Evolutionary conservation across 2,113 vertebrate species (phyloP).

Genomic region (Xenopus borealis): DNA sequence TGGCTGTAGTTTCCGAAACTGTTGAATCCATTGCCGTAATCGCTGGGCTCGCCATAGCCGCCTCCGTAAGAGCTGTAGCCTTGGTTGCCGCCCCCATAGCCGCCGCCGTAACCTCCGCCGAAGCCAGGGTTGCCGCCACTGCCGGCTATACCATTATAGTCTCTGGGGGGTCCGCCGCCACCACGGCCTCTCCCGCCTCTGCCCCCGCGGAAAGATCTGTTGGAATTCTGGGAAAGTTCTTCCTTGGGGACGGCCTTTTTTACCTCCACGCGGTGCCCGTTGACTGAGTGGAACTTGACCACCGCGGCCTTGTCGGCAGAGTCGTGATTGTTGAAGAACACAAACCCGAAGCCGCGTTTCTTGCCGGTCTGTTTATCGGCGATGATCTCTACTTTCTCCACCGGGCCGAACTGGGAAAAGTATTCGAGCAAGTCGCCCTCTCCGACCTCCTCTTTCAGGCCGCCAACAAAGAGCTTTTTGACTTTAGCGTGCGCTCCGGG

Average conservation of each 20-base stretch:
- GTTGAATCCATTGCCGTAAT: slow-evolving; percentile 86
- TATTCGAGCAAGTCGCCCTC: slow-evolving; percentile 83
- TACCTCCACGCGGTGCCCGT: slow-evolving; percentile 88
- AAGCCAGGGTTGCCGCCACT: slow-evolving; percentile 75
- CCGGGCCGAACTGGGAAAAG: slow-evolving; percentile 86
- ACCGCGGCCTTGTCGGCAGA: slow-evolving; percentile 91
- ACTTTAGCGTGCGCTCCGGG: slow-evolving; percentile 91
- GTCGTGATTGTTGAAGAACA: slow-evolving; percentile 90
- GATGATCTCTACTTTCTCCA: slow-evolving; percentile 70
- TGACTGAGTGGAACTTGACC: slow-evolving; percentile 88
- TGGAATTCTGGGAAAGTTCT: slow-evolving; percentile 73
- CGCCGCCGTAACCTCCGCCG: slow-evolving; percentile 62
- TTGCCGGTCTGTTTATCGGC: slow-evolving; percentile 91
- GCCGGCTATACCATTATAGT: slow-evolving; percentile 75
- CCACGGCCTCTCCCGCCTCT: slow-evolving; percentile 69
- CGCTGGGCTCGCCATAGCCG: slow-evolving; percentile 67
- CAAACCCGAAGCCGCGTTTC: slow-evolving; percentile 94
- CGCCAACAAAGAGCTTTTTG: slow-evolving; percentile 95
- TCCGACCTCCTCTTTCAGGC: slow-evolving; percentile 89
- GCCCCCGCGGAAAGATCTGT: slow-evolving; percentile 62
- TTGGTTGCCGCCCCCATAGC: slow-evolving; percentile 55
- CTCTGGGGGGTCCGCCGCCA: slow-evolving; percentile 60
- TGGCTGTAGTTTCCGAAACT: slow-evolving; percentile 92
- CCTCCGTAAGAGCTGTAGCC: slow-evolving; percentile 62
- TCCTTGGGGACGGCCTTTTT: slow-evolving; percentile 90